Evolutionary conservation across 2,888 invertebrate genomes (phyloP), one percentile per base, ranked within the genome.

Genomic region (Luperina nickerlii): DNA sequence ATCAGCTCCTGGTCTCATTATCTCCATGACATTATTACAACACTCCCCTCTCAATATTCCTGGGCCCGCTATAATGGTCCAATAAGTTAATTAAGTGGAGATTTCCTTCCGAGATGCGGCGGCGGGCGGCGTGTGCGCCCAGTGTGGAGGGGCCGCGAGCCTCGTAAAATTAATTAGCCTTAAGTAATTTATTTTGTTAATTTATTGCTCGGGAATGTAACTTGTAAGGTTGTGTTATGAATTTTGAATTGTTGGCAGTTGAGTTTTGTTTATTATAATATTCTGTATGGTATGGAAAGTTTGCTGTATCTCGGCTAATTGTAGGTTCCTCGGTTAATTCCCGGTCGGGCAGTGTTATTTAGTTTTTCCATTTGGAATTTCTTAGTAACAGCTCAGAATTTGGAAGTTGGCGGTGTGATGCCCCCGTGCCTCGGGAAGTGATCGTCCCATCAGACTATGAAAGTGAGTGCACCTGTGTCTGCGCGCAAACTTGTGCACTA

Each of bases 11-110:
- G 72, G 72, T 76, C 85, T 82, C 74, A 87, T 82, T 85, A 82
- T 75, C 79, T 71, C 48, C 73, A 69, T 66, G 84, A 87, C 82
- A 83, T 85, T 78, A 86, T 82, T 74, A 72, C 83, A 73, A 77
- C 78, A 69, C 54, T 68, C 81, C 62, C 32, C 72, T 24, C 76
- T 78, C 86, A 83, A 87, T 89, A 90, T 89, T 86, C 87, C 89
- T 85, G 89, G 90, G 81, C 76, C 88, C 76, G 89, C 88, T 88
- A 91, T 92, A 93, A 93, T 93, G 88, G 91, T 78, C 89, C 92
- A 92, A 93, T 94, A 94, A 94, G 87, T 94, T 94, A 93, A 94
- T 94, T 94, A 94, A 93, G 91, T 90, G 87, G 90, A 91, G 90
- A 93, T 92, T 93, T 94, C 93, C 93, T 87, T 66, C 78, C 81